Evolutionary conservation across 2,113 vertebrate genomes (phyloP).

Genomic region (Nansenia antarctica): DNA sequence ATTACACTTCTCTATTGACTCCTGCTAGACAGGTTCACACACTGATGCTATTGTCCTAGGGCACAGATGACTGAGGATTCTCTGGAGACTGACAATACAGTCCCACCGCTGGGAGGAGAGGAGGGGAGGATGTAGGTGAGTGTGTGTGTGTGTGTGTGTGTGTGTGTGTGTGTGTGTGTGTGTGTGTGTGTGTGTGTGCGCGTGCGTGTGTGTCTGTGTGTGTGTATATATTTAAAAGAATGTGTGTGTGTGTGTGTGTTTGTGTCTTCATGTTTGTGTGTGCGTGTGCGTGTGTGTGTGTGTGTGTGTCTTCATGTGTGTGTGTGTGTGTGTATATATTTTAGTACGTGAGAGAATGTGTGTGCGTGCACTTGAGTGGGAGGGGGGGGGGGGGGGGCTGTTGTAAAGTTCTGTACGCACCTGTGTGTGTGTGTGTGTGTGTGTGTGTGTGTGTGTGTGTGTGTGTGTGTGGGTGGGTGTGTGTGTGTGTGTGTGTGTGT

Average conservation of each 20-base stretch:
- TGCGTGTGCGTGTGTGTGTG: background rate
- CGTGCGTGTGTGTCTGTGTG: background rate
- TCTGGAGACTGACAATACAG: too few relatives aligned
- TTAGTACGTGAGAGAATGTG: background rate
- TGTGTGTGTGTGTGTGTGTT: too few relatives aligned
- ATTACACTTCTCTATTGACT: background rate
- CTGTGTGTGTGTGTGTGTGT: background rate
- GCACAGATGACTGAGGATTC: background rate
- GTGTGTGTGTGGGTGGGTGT: too few relatives aligned
- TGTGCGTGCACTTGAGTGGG: background rate
- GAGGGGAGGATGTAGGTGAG: background rate
- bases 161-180: background rate
- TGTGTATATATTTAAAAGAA: too few relatives aligned
- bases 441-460: background rate
- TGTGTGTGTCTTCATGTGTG: background rate
- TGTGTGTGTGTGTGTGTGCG: background rate
- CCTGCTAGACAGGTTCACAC: background rate
- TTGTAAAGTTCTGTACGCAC: background rate
- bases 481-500: background rate
- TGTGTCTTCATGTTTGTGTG: background rate
- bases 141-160: background rate
- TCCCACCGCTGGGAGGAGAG: background rate
- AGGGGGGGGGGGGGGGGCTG: too few relatives aligned
- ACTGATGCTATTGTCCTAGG: background rate
- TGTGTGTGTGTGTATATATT: background rate